phyloP scores from a whole-genome alignment of 2,888 invertebrate species.

The Chironomus tentans region DNA sequence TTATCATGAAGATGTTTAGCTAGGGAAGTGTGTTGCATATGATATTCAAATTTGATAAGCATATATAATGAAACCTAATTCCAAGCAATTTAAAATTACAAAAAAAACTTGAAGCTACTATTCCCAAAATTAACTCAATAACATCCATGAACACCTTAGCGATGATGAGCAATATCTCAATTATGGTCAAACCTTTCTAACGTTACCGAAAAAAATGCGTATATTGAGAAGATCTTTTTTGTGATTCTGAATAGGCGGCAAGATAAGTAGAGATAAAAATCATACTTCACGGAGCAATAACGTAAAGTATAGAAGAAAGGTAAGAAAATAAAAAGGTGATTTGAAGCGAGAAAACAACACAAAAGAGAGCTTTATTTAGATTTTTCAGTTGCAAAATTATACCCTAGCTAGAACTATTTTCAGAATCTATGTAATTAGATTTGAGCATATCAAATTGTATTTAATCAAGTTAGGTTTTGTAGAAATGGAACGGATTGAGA shows the following conservation, averaged over 20 bases:
- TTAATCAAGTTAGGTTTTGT: too few relatives aligned
- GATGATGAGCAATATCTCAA: not conserved
- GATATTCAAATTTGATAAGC: too few relatives aligned
- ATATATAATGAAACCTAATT: too few relatives aligned
- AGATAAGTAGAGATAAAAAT: not conserved
- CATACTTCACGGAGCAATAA: slow-evolving; percentile 6
- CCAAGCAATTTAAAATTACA: too few relatives aligned
- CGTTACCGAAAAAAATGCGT: not conserved
- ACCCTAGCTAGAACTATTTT: too few relatives aligned
- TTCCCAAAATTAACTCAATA: too few relatives aligned
- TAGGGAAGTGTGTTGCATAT: not conserved
- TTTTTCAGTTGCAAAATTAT: too few relatives aligned
- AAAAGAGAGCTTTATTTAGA: not conserved
- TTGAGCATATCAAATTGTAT: too few relatives aligned
- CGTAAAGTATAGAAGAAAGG: not conserved
- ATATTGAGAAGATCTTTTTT: not conserved
- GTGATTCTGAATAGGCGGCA: not conserved
- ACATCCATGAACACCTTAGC: too few relatives aligned
- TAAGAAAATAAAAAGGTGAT: not conserved
- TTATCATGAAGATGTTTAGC: not conserved
- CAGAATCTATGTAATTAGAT: too few relatives aligned
- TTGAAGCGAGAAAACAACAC: not conserved
- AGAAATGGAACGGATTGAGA: too few relatives aligned
- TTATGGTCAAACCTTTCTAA: not conserved
- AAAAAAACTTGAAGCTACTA: too few relatives aligned